Conservation (phyloP, 1,140 invertebrate species). For the Caenorhabditis inopinata region DNA sequence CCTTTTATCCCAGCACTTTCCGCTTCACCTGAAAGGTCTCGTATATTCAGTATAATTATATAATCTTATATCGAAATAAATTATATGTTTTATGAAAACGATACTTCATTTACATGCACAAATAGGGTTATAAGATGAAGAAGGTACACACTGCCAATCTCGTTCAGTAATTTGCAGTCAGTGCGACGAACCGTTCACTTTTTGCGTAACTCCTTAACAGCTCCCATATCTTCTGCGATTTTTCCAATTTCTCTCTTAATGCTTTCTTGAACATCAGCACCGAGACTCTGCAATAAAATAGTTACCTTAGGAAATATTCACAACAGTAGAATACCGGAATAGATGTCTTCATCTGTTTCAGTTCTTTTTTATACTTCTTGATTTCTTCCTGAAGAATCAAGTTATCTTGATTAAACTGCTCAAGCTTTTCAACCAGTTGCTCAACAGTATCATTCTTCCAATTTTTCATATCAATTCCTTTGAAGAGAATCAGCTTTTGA, state of each 20-base stretch:
- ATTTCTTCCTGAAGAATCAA: conserved; percentile 5
- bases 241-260: neutral
- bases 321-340: neutral
- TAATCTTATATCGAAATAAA: too few relatives aligned
- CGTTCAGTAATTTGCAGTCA: neutral
- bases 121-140: neutral
- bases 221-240: neutral
- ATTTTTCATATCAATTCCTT: conserved; percentile 4
- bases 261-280: neutral
- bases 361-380: conserved; percentile 4
- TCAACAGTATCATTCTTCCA: neutral
- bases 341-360: neutral
- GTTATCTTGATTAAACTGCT: neutral
- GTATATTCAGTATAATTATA: too few relatives aligned
- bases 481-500: conserved; percentile 4
- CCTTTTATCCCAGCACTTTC: too few relatives aligned
- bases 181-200: neutral
- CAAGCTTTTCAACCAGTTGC: neutral
- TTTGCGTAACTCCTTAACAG: neutral
- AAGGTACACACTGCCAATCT: too few relatives aligned
- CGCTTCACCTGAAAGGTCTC: too few relatives aligned
- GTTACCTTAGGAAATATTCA: neutral
- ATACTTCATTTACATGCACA: neutral
- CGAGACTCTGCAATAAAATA: neutral
- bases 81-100: too few relatives aligned